Percentiles rank a stretch among this genome's conserved stretches.
These are phyloP conservation scores for Thalassaphorura encarpata DNA, from an alignment of 1,140 invertebrate genomes.

Conservation along the genomic window DNA sequence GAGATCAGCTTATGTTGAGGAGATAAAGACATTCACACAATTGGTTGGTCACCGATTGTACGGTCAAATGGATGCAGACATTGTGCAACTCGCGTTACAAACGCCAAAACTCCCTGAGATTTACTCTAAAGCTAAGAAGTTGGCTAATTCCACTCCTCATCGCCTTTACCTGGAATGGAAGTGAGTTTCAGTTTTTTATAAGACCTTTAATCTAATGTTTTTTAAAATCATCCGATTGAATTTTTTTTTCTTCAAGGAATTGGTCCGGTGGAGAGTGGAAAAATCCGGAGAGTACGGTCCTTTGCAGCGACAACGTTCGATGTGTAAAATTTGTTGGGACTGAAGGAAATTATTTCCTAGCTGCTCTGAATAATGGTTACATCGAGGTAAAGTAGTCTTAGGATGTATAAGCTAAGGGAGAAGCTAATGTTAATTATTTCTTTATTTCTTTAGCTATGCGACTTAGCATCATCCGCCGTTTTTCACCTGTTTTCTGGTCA, in stretches of 20 bases:
- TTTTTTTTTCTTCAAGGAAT: no score
- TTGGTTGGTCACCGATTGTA: slow-evolving; percentile 29
- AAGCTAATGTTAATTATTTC: not conserved
- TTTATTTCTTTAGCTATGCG: slow-evolving; percentile 30
- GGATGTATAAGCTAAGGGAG: not conserved
- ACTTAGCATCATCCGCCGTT: slow-evolving; percentile 26
- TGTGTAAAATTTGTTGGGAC: slow-evolving; percentile 21
- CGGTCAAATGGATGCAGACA: slow-evolving; percentile 28
- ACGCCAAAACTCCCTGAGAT: slow-evolving; percentile 27
- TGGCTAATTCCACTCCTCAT: slow-evolving; percentile 10
- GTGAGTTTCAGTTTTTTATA: slow-evolving; percentile 15
- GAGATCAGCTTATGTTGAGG: slow-evolving; percentile 18
- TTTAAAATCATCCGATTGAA: slow-evolving; percentile 9
- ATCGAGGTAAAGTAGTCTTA: slow-evolving; percentile 18
- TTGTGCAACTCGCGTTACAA: slow-evolving; percentile 34
- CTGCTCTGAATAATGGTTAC: slow-evolving; percentile 24
- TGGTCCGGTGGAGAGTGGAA: slow-evolving; percentile 15
- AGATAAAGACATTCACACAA: slow-evolving; percentile 31
- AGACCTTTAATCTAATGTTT: not conserved
- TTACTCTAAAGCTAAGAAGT: slow-evolving; percentile 25
- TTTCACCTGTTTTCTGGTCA: slow-evolving; percentile 32
- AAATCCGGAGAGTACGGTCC: slow-evolving; percentile 15
- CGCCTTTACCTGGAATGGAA: slow-evolving; percentile 34
- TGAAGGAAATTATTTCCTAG: slow-evolving; percentile 21
- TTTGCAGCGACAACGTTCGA: slow-evolving; percentile 17